A percentile compares a stretch with the other conserved stretches of the same genome.
These are phyloP conservation scores for Apotomis turbidana DNA, from an alignment of 2,888 invertebrate species.

Conservation along the genomic window DNA sequence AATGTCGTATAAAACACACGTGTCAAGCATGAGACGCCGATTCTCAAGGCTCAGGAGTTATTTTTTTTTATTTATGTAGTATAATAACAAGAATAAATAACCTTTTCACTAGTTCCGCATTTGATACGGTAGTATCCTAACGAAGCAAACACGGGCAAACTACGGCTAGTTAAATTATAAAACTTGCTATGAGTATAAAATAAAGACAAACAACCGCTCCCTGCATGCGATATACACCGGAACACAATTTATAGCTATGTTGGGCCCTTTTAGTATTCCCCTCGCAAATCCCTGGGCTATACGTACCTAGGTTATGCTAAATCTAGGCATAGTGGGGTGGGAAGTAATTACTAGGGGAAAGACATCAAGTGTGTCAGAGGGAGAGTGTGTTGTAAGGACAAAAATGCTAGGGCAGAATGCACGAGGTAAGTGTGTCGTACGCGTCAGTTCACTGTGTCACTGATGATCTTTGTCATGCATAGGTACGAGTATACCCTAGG, in stretches of 20 bases:
- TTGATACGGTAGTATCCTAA: slow-evolving; percentile 24
- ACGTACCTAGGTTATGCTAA: slow-evolving; percentile 70
- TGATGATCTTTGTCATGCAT: slow-evolving; percentile 69
- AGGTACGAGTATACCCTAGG: slow-evolving; percentile 43
- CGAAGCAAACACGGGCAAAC: slow-evolving; percentile 27
- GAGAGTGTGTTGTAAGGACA: slow-evolving; percentile 79
- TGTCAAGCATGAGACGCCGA: too few relatives aligned
- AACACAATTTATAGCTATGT: slow-evolving; percentile 56
- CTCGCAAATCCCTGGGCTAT: slow-evolving; percentile 75
- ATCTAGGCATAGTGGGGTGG: slow-evolving; percentile 57
- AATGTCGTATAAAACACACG: too few relatives aligned
- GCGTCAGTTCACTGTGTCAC: slow-evolving; percentile 82
- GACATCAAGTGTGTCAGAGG: slow-evolving; percentile 81
- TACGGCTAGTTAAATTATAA: slow-evolving; percentile 40
- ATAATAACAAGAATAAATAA: slow-evolving; percentile 7
- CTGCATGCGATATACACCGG: slow-evolving; percentile 28
- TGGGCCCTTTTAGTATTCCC: slow-evolving; percentile 78
- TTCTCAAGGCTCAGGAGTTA: too few relatives aligned
- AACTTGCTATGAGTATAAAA: slow-evolving; percentile 53
- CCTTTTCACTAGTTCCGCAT: neutral
- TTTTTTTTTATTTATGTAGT: too few relatives aligned
- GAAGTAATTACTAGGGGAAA: slow-evolving; percentile 78
- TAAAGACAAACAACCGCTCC: slow-evolving; percentile 60
- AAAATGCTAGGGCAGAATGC: slow-evolving; percentile 76
- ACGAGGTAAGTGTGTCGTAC: slow-evolving; percentile 79